Evolutionary conservation across 2,113 vertebrate genomes (phyloP).

Genomic region (Mustela nigripes): DNA sequence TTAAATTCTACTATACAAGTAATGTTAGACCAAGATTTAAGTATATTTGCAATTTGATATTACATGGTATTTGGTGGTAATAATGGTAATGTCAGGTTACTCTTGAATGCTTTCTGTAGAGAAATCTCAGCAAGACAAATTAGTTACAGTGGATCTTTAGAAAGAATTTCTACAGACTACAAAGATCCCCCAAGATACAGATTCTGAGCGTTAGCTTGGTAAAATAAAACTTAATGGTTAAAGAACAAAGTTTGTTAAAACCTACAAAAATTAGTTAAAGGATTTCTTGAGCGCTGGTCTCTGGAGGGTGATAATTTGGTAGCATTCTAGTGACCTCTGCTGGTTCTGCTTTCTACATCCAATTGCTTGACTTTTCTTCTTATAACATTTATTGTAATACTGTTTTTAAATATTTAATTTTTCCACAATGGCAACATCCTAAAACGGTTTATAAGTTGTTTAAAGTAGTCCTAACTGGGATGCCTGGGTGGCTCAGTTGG

Average conservation of each 20-base stretch:
- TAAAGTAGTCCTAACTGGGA: not conserved
- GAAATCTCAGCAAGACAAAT: not conserved
- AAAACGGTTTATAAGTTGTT: not conserved
- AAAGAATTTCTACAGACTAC: not conserved
- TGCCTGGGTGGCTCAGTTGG: no score
- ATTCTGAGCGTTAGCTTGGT: not conserved
- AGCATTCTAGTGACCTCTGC: conserved; percentile 14
- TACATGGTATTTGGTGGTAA: not conserved
- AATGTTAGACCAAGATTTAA: not conserved
- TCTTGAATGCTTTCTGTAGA: not conserved
- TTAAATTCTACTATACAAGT: not conserved
- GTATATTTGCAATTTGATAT: accelerated
- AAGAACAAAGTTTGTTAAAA: not conserved
- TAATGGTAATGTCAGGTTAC: not conserved
- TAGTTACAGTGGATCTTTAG: not conserved
- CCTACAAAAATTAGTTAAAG: not conserved
- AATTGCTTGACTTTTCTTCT: not conserved
- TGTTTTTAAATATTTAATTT: conserved; percentile 39
- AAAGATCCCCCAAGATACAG: not conserved
- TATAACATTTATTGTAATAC: not conserved
- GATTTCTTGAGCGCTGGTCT: not conserved
- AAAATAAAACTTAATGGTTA: not conserved
- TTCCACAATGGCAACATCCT: not conserved
- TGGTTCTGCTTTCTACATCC: not conserved
- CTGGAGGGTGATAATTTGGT: not conserved